Percentiles rank a stretch among this genome's conserved stretches.
Conservation (phyloP, 2,888 invertebrate genomes). For the Ectemnius lituratus region DNA sequence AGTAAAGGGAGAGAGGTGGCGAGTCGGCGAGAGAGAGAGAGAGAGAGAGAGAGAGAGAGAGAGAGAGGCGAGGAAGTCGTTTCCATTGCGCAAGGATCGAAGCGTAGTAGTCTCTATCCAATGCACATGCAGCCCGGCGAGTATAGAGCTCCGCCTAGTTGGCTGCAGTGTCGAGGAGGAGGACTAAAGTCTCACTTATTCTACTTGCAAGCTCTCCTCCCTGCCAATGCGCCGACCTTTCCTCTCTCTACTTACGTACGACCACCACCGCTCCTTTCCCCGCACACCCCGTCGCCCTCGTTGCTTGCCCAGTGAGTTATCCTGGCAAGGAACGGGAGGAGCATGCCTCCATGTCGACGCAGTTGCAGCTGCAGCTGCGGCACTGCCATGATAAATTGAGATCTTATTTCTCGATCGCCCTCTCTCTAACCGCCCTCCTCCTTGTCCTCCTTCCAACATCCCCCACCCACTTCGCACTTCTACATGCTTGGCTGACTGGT, state of each 20-base stretch:
- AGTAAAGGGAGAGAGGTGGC: conserved; percentile 6
- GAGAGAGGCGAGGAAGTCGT: conserved; percentile 34
- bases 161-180: conserved; percentile 60
- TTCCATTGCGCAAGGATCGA: conserved; percentile 60
- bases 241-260: conserved; percentile 36
- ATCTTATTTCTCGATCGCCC: conserved; percentile 14
- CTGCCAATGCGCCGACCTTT: conserved; percentile 57
- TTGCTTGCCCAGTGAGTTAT: no score
- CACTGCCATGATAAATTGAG: conserved; percentile 48
- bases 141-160: conserved; percentile 62
- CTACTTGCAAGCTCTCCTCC: conserved; percentile 54
- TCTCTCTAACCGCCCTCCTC: conserved; percentile 8
- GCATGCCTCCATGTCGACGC: conserved; percentile 56
- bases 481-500: background rate
- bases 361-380: conserved; percentile 56
- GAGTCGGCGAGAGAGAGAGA: no score
- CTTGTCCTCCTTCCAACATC: background rate
- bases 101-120: conserved; percentile 53
- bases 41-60: conserved; percentile 27
- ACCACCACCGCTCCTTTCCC: conserved; percentile 58
- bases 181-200: conserved; percentile 62
- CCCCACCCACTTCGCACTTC: background rate
- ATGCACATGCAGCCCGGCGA: conserved; percentile 58
- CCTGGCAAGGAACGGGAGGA: conserved; percentile 45
- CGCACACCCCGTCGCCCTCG: conserved; percentile 25